Evolutionary conservation across 2,113 vertebrate genomes (phyloP).

Genomic region (Labeo rohita): DNA sequence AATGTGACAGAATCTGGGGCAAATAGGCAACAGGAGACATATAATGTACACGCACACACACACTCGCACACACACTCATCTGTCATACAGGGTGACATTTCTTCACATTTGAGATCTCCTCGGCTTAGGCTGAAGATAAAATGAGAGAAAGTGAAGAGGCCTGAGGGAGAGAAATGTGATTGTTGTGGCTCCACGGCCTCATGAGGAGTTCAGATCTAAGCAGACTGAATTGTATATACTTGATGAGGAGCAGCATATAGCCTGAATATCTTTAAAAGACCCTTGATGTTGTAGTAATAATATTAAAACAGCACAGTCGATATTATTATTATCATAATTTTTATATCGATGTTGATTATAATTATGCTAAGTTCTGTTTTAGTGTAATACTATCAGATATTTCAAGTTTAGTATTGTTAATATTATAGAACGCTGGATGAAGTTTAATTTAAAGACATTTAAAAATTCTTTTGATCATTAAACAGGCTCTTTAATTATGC

Average conservation of each 20-base stretch:
- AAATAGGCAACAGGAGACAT: slow-evolving; percentile 57
- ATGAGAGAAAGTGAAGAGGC: slow-evolving; percentile 58
- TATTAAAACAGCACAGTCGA: background rate
- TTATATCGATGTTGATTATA: background rate
- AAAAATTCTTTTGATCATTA: background rate
- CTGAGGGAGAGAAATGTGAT: slow-evolving; percentile 58
- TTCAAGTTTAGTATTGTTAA: background rate
- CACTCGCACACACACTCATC: slow-evolving; percentile 51
- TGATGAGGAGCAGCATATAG: slow-evolving; percentile 22
- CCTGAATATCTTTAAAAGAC: background rate
- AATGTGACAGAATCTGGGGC: slow-evolving; percentile 62
- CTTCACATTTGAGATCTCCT: slow-evolving; percentile 61
- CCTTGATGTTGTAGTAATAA: background rate
- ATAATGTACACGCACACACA: slow-evolving; percentile 42
- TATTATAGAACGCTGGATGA: background rate
- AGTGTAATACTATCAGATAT: background rate
- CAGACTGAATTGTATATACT: slow-evolving; percentile 32
- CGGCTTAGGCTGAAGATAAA: slow-evolving; percentile 61
- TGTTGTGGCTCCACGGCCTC: slow-evolving; percentile 51
- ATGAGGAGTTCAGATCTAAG: slow-evolving; percentile 21
- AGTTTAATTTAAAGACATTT: background rate
- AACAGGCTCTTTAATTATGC: slow-evolving; percentile 23
- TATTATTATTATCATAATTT: background rate
- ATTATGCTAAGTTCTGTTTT: background rate
- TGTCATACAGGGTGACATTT: slow-evolving; percentile 64